Evolutionary conservation across 2,797 vertebrate genomes (phyloP).

Genomic region (Neoniphon sammara): DNA sequence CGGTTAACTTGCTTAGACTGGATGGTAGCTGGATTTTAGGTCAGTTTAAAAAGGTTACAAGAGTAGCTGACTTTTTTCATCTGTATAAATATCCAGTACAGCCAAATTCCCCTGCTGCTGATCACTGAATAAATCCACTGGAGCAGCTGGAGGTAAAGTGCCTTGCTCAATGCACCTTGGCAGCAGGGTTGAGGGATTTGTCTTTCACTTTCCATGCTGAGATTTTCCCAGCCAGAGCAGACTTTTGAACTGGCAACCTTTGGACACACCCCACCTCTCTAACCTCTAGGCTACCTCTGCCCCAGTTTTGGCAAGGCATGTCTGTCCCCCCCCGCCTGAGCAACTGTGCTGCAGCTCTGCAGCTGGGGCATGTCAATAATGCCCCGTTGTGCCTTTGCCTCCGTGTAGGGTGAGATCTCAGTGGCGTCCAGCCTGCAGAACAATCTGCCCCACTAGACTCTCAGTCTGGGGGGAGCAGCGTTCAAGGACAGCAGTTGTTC

Average conservation of each 20-base stretch:
- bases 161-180: background rate
- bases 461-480: slow-evolving; percentile 53
- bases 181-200: background rate
- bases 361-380: slow-evolving; percentile 78
- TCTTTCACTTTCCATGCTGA: background rate
- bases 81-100: background rate
- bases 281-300: slow-evolving; percentile 19
- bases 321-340: slow-evolving; percentile 25
- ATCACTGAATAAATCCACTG: background rate
- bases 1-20: no score
- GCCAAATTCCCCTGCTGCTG: background rate
- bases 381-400: slow-evolving; percentile 69
- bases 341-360: slow-evolving; percentile 73
- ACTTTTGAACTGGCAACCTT: slow-evolving; percentile 28
- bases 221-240: slow-evolving; percentile 23
- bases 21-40: no score
- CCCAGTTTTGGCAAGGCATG: slow-evolving; percentile 31
- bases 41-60: no score
- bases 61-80: no score
- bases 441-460: slow-evolving; percentile 51
- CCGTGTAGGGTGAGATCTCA: slow-evolving; percentile 59
- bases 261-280: background rate
- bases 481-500: slow-evolving; percentile 79
- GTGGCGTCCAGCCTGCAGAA: slow-evolving; percentile 62
- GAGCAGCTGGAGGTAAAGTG: background rate